Base-by-base conservation (phyloP, 2,888 invertebrate genomes). In the Mesopsocus fuscifrons region DNA sequence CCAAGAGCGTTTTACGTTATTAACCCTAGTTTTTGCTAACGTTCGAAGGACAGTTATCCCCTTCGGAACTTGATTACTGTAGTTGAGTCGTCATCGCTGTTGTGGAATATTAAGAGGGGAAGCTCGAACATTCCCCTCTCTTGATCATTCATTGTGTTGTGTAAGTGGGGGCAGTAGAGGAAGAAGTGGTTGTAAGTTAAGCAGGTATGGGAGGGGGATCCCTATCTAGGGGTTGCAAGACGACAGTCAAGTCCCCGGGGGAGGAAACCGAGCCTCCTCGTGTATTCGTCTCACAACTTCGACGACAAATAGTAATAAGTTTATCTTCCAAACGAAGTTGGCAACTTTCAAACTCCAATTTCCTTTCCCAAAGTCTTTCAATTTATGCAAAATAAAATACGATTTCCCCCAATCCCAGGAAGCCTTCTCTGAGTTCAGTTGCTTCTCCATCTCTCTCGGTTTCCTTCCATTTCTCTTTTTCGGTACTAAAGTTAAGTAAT, bases 351-450 rank as follows among this genome's bases (percentile, higher is more conserved):
- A 38, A 38, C 38, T 38, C 38, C 38, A 38, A 38, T 38, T 38
- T 38, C 38, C 38, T 38, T 33, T 38, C 21, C 38, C 20, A 38
- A 38, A 38, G 38, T 38, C 38, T 38, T 38, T 38, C 38, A 38
- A 38, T 38, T 38, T 38, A 38, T 38, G 38, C 38, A 38, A 38
- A 38, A 38, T 38, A 38, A 38, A 38, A 38, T 38, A 38, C 38
- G 38, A 38, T 38, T 38, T 38, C 21, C 38, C 38, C 38, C 15
- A 38, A 18, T 20, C 38, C 38, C 21, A 20, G 38, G 17, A 33
- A 33, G 16, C 16, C 15, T 33, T 17, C 17, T 33, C 33, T 16
- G 17, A 15, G 16, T 20, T 20, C 38, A n/a, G 18, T 38, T 38
- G n/a, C 21, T 20, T 20, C n/a, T 11, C n/a, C 30, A 11, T 20